Evolutionary conservation across 2,113 vertebrate genomes (phyloP).

Genomic region (Patagioenas fasciata): DNA sequence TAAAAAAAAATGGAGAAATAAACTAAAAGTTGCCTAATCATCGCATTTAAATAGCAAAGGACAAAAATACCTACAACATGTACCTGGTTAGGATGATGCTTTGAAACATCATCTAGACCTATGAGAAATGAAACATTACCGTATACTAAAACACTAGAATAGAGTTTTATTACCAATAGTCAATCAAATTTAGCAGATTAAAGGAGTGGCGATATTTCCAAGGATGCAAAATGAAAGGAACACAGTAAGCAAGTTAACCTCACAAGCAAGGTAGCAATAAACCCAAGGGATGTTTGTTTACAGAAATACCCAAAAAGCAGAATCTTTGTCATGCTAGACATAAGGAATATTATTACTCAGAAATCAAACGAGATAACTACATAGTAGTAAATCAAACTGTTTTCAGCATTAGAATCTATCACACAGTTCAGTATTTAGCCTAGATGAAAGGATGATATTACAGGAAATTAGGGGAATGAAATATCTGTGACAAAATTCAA

Average conservation of each 20-base stretch:
- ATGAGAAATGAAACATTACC: background rate
- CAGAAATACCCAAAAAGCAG: background rate
- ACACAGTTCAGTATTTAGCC: background rate
- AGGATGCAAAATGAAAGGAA: background rate
- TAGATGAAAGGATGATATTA: background rate
- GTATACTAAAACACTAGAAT: background rate
- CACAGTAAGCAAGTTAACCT: background rate
- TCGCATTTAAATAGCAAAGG: background rate
- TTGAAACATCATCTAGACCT: background rate
- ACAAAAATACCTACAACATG: background rate
- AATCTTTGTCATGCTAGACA: background rate
- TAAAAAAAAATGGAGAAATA: background rate
- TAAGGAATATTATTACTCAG: background rate
- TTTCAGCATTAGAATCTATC: background rate
- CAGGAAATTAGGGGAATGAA: slow-evolving; percentile 19
- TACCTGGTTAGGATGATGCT: background rate
- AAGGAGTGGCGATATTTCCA: background rate
- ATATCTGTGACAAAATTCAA: background rate
- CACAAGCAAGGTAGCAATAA: background rate
- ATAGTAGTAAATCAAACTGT: background rate
- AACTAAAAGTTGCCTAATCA: background rate
- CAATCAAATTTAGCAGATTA: background rate
- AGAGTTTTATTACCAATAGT: background rate
- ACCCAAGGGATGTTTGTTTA: background rate
- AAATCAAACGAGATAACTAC: background rate